Conservation (phyloP, 2,888 invertebrate genomes). For the Elysia crispata region DNA sequence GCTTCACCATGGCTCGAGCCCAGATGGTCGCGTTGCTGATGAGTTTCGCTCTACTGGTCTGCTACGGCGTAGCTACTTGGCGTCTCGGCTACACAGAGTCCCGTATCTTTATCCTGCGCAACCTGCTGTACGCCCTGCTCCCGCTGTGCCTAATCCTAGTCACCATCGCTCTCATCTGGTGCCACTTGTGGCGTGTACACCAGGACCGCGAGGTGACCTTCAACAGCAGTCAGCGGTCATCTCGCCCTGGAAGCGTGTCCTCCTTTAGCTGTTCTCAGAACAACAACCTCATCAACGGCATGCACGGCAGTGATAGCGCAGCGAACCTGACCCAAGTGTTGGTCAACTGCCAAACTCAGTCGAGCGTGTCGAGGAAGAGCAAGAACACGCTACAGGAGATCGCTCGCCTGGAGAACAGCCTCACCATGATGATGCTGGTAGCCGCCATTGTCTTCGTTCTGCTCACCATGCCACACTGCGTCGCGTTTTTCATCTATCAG, state of each 20-base stretch:
- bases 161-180: constrained; percentile 30
- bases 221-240: no score
- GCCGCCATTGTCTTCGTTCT: constrained; percentile 29
- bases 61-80: constrained; percentile 22
- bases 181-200: constrained; percentile 15
- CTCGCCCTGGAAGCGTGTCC: no score
- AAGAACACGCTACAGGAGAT: constrained; percentile 32
- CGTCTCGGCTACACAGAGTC: constrained; percentile 24
- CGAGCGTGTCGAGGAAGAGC: background rate
- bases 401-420: constrained; percentile 38
- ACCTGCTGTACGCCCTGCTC: constrained; percentile 34
- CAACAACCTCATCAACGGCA: no score
- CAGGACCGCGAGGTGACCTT: no score
- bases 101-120: constrained; percentile 19
- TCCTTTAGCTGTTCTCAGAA: no score
- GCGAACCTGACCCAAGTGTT: no score
- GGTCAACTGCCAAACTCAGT: no score
- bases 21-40: constrained; percentile 17
- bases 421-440: constrained; percentile 41
- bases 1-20: constrained; percentile 36
- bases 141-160: constrained; percentile 34
- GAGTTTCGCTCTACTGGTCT: background rate
- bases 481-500: constrained; percentile 17
- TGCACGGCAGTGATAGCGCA: no score
- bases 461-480: constrained; percentile 38